Evolutionary conservation across 1,140 invertebrate species (phyloP).

Genomic region (Lasaia peninsularis): DNA sequence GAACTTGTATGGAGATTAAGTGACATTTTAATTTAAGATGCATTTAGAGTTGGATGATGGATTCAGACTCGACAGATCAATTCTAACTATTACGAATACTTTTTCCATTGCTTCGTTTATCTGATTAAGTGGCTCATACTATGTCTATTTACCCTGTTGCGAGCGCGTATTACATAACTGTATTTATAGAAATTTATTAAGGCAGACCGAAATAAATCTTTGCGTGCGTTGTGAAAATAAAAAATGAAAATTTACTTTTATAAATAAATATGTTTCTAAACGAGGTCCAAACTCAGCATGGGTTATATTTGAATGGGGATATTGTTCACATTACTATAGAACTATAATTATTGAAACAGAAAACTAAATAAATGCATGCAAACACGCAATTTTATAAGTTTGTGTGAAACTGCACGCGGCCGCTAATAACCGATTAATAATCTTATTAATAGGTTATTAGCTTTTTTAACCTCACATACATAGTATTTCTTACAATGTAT

Average conservation of each 20-base stretch:
- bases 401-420: too few species aligned
- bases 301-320: background rate
- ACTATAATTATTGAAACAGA: too few species aligned
- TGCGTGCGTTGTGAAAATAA: background rate
- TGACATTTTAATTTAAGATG: slow-evolving; percentile 15
- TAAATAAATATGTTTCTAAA: background rate
- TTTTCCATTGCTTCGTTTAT: too few species aligned
- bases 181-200: background rate
- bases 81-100: too few species aligned
- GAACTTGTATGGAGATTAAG: slow-evolving; percentile 12
- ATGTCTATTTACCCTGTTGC: too few species aligned
- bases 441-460: too few species aligned
- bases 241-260: background rate
- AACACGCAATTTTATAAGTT: too few species aligned
- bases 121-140: too few species aligned
- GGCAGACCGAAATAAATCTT: background rate
- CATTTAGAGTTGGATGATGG: background rate
- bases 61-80: background rate
- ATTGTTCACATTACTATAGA: too few species aligned
- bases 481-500: background rate
- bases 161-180: background rate
- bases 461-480: too few species aligned
- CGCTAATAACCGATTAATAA: too few species aligned
- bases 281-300: background rate
- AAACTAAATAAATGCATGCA: too few species aligned